These are phyloP conservation scores for Anguilla japonica DNA, from an alignment of 2,113 vertebrate genomes.

Conservation along the genomic window DNA sequence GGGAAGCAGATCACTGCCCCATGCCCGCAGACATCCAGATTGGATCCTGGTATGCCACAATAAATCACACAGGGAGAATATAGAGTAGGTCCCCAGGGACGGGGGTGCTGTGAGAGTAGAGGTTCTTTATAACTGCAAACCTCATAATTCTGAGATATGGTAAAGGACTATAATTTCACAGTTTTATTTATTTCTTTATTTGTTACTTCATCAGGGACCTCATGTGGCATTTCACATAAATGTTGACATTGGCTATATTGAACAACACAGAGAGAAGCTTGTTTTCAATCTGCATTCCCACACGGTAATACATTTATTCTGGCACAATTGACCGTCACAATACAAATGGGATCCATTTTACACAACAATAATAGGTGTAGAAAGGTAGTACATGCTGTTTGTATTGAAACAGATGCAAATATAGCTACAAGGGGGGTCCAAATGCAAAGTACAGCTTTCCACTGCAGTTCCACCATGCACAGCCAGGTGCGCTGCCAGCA, in stretches of 20 bases:
- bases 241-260: not conserved
- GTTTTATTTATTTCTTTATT: not conserved
- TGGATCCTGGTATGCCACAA: slow-evolving; percentile 44
- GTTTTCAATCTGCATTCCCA: not conserved
- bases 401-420: not conserved
- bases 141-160: not conserved
- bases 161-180: not conserved
- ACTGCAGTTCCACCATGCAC: too few relatives aligned
- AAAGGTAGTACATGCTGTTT: too few relatives aligned
- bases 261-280: not conserved
- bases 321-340: not conserved
- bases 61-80: slow-evolving; percentile 44
- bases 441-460: too few relatives aligned
- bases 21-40: slow-evolving; percentile 37
- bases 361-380: too few relatives aligned
- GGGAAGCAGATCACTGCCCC: slow-evolving; percentile 39
- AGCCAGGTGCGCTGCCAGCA: too few relatives aligned
- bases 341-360: not conserved
- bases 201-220: not conserved
- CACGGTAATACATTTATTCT: not conserved
- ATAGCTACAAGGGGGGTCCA: not conserved
- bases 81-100: not conserved
- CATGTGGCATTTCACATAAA: not conserved
- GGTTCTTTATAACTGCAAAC: not conserved
- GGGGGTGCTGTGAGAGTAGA: not conserved